Evolutionary conservation across 2,797 vertebrate genomes (phyloP), one percentile per base, ranked within the genome.

Genomic region (Enteromius radiatus): DNA sequence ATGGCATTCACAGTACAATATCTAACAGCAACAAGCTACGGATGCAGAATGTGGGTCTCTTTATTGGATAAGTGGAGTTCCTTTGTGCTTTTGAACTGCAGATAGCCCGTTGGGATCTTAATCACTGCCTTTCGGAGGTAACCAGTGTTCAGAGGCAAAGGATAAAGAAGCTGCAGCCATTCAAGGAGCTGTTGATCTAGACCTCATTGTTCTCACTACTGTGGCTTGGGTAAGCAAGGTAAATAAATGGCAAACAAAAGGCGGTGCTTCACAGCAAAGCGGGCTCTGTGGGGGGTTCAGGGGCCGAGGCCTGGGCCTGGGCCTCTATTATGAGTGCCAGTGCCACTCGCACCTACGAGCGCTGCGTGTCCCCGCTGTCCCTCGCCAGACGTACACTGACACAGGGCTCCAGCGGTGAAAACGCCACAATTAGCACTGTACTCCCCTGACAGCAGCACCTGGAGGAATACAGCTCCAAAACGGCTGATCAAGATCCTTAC

Each of bases 1-100:
- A 21, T 23, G 54, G 59, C 68, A 26, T 26, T 79, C 71, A 28
- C 36, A 56, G 38, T 36, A n/a, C 73, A 76, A 70, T 81, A 87
- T 84, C 81, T 78, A 76, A 79, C 90, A 91, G 91, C 90, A 92
- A 89, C 88, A 91, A 89, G 92, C 87, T 82, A 89, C 88, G 87
- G 64, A 76, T 43, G 85, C 85, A 88, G 85, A 91, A 90, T 91
- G 86, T 63, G 74, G 86, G 88, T 86, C 89, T 88, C 90, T 91
- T 94, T 91, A 94, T 93, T 93, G 93, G 92, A 93, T 93, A 92
- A 93, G 92, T 93, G 91, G 90, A 92, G 90, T 85, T 90, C 90
- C 91, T 93, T 94, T 94, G 92, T 93, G 91, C 91, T 90, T 92
- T 91, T 92, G 92, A 92, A 91, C 91, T 88, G 59, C 86, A 88